Evolutionary conservation across 2,888 invertebrate genomes (phyloP).

Genomic region (Psococerastis gibbosa): DNA sequence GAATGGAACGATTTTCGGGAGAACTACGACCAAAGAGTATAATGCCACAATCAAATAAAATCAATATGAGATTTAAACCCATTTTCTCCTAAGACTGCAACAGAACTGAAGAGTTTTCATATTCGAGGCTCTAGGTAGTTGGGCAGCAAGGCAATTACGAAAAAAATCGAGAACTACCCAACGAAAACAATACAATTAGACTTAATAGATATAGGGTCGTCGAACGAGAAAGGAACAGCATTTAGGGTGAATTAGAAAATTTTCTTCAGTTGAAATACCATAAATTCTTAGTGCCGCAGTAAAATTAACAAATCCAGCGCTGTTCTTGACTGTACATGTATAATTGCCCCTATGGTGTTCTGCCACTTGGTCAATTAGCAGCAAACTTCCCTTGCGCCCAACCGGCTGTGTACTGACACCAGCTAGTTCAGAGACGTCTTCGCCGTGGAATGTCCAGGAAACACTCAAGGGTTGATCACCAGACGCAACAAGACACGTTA

Average conservation of each 20-base stretch:
- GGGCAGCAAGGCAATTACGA: no score
- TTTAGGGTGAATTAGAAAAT: conserved; percentile 36
- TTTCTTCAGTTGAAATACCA: conserved; percentile 30
- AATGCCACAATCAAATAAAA: conserved; percentile 29
- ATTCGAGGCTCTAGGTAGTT: conserved; percentile 67
- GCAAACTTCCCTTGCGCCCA: conserved; percentile 19
- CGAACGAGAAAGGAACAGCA: conserved; percentile 39
- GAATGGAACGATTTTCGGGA: conserved; percentile 46
- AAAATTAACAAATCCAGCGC: conserved; percentile 34
- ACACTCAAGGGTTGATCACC: conserved; percentile 27
- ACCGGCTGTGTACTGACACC: conserved; percentile 16
- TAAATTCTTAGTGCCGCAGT: conserved; percentile 37
- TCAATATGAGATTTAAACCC: no score
- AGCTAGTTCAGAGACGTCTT: conserved; percentile 16
- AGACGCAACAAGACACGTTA: conserved; percentile 21
- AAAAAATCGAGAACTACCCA: conserved; percentile 39
- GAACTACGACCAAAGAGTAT: conserved; percentile 35
- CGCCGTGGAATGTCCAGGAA: conserved; percentile 27
- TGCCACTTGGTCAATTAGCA: conserved; percentile 24
- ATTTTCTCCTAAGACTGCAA: no score
- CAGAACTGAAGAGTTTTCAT: no score
- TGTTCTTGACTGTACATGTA: conserved; percentile 39
- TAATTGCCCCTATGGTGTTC: conserved; percentile 41
- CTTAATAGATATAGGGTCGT: conserved; percentile 20
- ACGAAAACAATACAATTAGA: conserved; percentile 10